A percentile compares a stretch with the other conserved stretches of the same genome.
These are phyloP conservation scores for Dallia pectoralis DNA, from an alignment of 2,797 vertebrate species.

Conservation along the genomic window DNA sequence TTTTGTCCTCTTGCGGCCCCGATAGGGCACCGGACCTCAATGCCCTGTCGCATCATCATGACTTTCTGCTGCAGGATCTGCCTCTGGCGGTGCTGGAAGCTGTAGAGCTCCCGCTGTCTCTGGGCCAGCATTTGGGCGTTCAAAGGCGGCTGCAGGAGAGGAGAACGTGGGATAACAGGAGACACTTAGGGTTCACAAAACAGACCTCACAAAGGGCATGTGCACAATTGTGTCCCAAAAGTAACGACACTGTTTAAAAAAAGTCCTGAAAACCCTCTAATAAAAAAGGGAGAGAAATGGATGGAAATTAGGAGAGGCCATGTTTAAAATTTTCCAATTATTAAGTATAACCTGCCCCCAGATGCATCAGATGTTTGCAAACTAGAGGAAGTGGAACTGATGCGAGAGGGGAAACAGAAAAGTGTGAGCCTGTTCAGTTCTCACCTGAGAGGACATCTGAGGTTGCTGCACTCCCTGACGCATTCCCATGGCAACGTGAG, in stretches of 20 bases:
- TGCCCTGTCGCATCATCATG: slow-evolving; percentile 89
- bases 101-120: slow-evolving; percentile 91
- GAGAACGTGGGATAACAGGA: neutral
- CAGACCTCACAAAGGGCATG: neutral
- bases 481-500: slow-evolving; percentile 81
- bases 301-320: neutral
- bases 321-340: neutral
- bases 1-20: slow-evolving; percentile 65
- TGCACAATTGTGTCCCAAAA: too few relatives aligned
- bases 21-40: slow-evolving; percentile 66
- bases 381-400: neutral
- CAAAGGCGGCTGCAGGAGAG: slow-evolving; percentile 80
- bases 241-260: neutral
- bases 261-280: neutral
- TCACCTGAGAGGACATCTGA: slow-evolving; percentile 86
- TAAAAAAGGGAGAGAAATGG: neutral
- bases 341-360: neutral
- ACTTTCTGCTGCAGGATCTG: slow-evolving; percentile 93
- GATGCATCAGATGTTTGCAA: too few relatives aligned
- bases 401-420: neutral
- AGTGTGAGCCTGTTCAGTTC: slow-evolving; percentile 14
- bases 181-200: neutral
- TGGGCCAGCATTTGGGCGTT: slow-evolving; percentile 96
- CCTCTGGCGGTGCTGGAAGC: slow-evolving; percentile 91
- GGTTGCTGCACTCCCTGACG: slow-evolving; percentile 80